Evolutionary conservation across 2,113 vertebrate genomes (phyloP), one percentile per base, ranked within the genome.

Genomic region (Sigmodon hispidus): DNA sequence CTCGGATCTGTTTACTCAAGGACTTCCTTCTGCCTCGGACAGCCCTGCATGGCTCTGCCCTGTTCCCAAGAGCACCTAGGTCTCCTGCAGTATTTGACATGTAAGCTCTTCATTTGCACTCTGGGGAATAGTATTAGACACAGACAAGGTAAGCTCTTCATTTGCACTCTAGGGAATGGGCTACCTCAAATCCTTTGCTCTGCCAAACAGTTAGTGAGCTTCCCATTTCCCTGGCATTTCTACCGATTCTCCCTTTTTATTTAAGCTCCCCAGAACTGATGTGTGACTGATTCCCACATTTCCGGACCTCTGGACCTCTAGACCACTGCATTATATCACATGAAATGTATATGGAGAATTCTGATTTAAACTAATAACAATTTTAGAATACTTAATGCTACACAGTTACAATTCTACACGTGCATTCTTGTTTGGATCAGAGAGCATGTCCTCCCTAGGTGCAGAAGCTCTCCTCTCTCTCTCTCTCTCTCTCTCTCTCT

Each of bases 141-240:
- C n/a, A n/a, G n/a, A n/a, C n/a, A n/a, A n/a, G n/a, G 50, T 5
- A 5, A 63, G 5, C 9, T 6, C 3, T 11, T 45, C 1, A 24
- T 7, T 45, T 24, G 19, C 8, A 40, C 31, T 9, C 9, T 6
- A 40, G 31, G 55, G n/a, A 79, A 36, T 4, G 31, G 40, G 45
- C 43, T 61, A 26, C 19, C 59, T 5, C 11, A 77, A 45, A 1
- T 11, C 40, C n/a, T 87, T 21, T 29, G 24, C n/a, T 63, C 9
- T 69, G 40, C 15, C 29, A 77, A 81, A 29, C 22, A 22, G 11
- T 90, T n/a, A 72, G 6, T 43, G 11, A 16, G 17, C 21, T 40
- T 48, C 75, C n/a, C 91, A 19, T 36, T 90, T 91, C 36, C 36
- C 75, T 26, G 81, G 65, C 36, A 24, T 34, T 72, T n/a, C 61